Evolutionary conservation across 2,113 vertebrate genomes (phyloP), one percentile per base, ranked within the genome.

Genomic region (Pteruthius melanotis): DNA sequence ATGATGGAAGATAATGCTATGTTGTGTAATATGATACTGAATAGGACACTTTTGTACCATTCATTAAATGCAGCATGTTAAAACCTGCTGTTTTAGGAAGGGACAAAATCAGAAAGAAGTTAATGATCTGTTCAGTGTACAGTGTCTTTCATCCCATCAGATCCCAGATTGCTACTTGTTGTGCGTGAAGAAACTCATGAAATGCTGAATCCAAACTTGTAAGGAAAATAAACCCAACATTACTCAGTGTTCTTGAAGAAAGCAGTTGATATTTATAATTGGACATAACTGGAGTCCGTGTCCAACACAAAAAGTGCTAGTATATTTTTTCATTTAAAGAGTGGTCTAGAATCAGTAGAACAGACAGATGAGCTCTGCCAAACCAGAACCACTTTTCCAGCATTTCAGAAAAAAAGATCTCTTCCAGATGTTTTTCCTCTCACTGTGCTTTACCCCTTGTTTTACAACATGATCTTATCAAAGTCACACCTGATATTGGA

Each of bases 21-120:
- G 20, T 89, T 85, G 15, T 88, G 15, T 82, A 52, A 22, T 42
- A 11, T 7, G 24, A 18, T 30, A 57, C 3, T 27, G 70, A 93
- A 56, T 47, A 37, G 0, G 2, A 3, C 33, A 23, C 23, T 88
- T 72, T 27, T 1, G 6, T 15, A 18, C 9, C 12, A 12, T 6
- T 68, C 37, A 18, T 59, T 44, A 72, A 77, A 53, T 42, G 28
- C 26, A 68, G 33, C 5, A 2, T 60, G 49, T 68, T 40, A 39
- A 92, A 85, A 68, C 24, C 13, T 52, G 16, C 63, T 78, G 49
- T 8, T 68, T 76, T 65, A 40, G 40, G 30, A 68, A 18, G 24
- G 11, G 68, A 66, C 21, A 33, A 3, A 56, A 61, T 75, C 1
- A 2, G 21, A 89, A 40, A 15, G 15, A 53, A 69, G 19, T 60